Evolutionary conservation across 1,140 invertebrate genomes (phyloP).

Genomic region (Chelonus insularis): DNA sequence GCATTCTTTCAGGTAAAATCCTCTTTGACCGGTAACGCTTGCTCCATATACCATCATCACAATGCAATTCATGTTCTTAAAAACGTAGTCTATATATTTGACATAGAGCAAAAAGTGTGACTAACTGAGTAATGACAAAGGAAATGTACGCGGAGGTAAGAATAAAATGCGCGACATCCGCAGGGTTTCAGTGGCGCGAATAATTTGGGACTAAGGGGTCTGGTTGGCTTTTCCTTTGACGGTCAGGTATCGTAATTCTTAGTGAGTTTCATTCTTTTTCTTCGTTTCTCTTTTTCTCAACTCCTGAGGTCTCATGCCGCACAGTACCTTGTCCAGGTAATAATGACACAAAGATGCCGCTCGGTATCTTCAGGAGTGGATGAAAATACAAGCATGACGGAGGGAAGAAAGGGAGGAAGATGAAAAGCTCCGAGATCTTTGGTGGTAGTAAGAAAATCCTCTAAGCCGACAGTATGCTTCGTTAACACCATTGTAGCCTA

Average conservation of each 20-base stretch:
- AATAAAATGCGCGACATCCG: neutral
- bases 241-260: neutral
- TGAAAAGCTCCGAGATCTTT: neutral
- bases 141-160: no score
- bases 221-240: constrained; percentile 2
- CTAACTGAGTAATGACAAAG: neutral
- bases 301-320: neutral
- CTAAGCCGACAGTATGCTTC: constrained; percentile 24
- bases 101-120: no score
- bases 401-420: neutral
- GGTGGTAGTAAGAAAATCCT: constrained; percentile 2
- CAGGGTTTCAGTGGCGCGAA: constrained; percentile 1
- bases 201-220: neutral
- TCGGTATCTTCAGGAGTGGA: neutral
- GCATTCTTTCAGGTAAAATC: no score
- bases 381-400: neutral
- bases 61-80: no score
- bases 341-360: constrained; percentile 5
- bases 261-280: neutral
- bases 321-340: neutral
- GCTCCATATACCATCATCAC: no score
- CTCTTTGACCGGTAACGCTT: no score
- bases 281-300: neutral
- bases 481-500: constrained; percentile 29
- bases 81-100: no score